phyloP scores from a whole-genome alignment of 1,140 invertebrate species.

The Tetramorium simillimum region DNA sequence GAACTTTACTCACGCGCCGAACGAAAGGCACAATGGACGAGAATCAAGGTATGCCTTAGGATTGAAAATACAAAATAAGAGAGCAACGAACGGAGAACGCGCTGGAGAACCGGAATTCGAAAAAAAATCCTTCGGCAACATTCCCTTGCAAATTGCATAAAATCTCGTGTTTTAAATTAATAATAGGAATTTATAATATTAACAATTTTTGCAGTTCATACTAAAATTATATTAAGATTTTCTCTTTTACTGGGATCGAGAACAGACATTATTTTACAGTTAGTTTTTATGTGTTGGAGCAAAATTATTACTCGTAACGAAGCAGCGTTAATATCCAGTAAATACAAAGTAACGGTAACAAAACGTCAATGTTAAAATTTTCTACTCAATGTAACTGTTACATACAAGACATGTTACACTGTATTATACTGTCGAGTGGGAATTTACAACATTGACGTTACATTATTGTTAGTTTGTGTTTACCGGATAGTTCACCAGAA shows the following conservation, averaged over 20 bases:
- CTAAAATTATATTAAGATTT: neutral
- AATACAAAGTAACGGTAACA: too few species aligned
- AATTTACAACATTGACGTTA: too few species aligned
- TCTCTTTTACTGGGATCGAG: neutral
- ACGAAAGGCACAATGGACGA: neutral
- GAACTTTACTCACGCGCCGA: neutral
- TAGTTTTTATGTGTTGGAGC: neutral
- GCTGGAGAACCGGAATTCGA: neutral
- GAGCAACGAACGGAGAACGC: neutral
- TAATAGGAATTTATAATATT: neutral
- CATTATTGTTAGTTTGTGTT: too few species aligned
- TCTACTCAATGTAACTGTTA: too few species aligned
- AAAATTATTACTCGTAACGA: neutral
- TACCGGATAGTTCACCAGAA: too few species aligned
- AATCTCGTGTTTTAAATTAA: neutral
- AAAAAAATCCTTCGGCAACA: neutral
- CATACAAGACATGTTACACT: too few species aligned
- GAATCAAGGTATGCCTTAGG: slow-evolving; percentile 20
- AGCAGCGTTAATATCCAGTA: neutral
- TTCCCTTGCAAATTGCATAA: neutral
- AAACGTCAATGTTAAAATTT: too few species aligned
- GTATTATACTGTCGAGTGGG: too few species aligned
- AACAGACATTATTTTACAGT: neutral
- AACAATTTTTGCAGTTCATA: neutral
- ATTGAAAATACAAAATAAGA: slow-evolving; percentile 43